Evolutionary conservation across 2,797 vertebrate genomes (phyloP).

Genomic region (Dendrocincla fuliginosa): DNA sequence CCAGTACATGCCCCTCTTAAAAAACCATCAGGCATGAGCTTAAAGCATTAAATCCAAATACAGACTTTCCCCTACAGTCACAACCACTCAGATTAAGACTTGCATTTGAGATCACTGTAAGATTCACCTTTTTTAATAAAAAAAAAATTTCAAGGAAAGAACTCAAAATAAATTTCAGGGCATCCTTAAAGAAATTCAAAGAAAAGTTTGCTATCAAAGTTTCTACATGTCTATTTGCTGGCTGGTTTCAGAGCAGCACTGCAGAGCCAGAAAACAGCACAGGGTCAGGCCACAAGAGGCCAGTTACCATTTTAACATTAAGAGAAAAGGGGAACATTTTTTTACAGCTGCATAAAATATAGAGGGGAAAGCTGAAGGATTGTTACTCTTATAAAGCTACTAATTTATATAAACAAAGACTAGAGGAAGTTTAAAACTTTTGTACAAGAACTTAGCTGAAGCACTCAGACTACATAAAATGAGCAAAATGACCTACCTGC

Average conservation of each 20-base stretch:
- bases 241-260: background rate
- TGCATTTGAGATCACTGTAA: background rate
- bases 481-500: background rate
- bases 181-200: background rate
- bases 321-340: background rate
- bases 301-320: background rate
- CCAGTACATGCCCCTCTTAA: background rate
- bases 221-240: background rate
- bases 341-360: background rate
- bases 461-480: background rate
- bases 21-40: background rate
- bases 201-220: background rate
- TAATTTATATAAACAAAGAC: background rate
- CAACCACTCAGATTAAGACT: background rate
- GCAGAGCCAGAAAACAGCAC: background rate
- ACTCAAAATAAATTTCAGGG: background rate
- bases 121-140: fast-evolving
- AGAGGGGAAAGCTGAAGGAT: background rate
- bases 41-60: background rate
- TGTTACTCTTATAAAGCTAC: background rate
- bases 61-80: background rate
- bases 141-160: fast-evolving
- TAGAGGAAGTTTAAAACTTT: background rate
- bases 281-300: background rate
- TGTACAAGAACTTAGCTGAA: background rate